Evolutionary conservation across 23 tunicate genomes (phyloP), one percentile per base, ranked within the genome.

Genomic region (Botrylloides violaceus): DNA sequence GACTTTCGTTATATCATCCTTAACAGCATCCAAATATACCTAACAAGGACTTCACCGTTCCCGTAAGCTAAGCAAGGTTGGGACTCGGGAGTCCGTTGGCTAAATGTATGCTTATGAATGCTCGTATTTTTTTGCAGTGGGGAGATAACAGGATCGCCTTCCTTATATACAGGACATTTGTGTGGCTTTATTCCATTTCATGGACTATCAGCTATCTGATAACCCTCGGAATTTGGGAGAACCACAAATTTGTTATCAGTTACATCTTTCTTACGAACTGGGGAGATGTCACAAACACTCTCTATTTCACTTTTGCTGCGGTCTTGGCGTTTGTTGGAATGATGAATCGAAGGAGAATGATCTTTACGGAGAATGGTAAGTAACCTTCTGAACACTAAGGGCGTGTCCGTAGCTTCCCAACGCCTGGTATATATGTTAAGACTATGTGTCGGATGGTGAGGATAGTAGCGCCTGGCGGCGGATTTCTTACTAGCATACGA

Each of bases 221-320:
- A 4, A 58, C 62, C 4, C 62, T 58, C 62, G 62, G 62, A 58
- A 58, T 58, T 23, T 58, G 26, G 4, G 62, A 58, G 12, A 28
- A 28, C 3, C 29, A 58, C 12, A 28, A 29, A 9, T 58, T 58
- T 58, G 62, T 29, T 4, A 58, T 58, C 62, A 58, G 62, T 9
- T 58, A 58, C 62, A 58, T 29, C 4, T 58, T 58, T 9, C 62
- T 58, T 4, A 58, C 62, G 4, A 58, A 58, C 62, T 58, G 62
- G 62, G 62, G 62, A 58, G 62, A 58, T 58, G 62, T 58, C 62
- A 4, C 26, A 9, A 58, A 58, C 4, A 58, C 62, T 58, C 4
- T 9, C 3, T 58, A 58, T 29, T 58, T 58, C 12, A 58, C 12
- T 58, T 9, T 58, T 4, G 62, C 62, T 5, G 12, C 12, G 12